Conservation (phyloP, 2,113 vertebrate species). For the Neolamprologus toae region DNA sequence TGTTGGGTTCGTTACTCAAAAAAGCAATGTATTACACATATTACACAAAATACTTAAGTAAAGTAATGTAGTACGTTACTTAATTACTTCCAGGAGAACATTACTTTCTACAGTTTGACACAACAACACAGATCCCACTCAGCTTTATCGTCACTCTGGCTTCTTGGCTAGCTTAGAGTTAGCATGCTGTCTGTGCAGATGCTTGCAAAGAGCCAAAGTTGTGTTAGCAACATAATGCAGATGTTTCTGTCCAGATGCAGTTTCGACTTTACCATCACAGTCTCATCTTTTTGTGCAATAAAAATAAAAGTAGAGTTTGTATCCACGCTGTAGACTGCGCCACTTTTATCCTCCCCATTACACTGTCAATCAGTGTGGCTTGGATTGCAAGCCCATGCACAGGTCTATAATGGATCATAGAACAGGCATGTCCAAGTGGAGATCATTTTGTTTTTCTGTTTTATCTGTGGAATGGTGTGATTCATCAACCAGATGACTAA, state of each 20-base stretch:
- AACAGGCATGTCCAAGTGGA: not conserved
- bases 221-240: not conserved
- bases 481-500: not conserved
- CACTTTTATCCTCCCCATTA: not conserved
- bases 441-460: not conserved
- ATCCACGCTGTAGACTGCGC: not conserved
- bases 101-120: not conserved
- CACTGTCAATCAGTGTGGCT: not conserved
- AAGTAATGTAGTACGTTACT: not conserved
- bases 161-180: not conserved
- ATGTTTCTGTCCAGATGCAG: not conserved
- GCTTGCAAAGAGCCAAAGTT: not conserved
- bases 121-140: not conserved
- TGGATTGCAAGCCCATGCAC: not conserved
- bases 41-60: not conserved
- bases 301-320: not conserved
- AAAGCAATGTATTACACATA: not conserved
- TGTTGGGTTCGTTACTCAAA: not conserved
- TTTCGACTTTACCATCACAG: not conserved
- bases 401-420: conserved; percentile 1
- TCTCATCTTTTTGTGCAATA: not conserved
- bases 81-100: not conserved
- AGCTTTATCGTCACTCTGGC: not conserved
- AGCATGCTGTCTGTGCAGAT: not conserved
- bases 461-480: not conserved